Evolutionary conservation across 2,888 invertebrate genomes (phyloP).

Genomic region (Melanophora roralis): DNA sequence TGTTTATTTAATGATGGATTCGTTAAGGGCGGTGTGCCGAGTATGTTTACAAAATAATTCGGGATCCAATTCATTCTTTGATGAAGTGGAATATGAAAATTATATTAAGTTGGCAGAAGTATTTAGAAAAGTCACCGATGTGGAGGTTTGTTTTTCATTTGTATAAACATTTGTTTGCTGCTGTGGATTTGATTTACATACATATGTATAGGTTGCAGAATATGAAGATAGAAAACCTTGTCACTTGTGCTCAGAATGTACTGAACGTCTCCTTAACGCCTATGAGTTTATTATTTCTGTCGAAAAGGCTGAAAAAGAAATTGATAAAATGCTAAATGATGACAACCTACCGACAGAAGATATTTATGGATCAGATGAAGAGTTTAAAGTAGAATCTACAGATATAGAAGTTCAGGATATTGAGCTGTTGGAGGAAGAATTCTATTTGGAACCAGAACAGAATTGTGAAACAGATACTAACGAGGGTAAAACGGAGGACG

Average conservation of each 20-base stretch:
- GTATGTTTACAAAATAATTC: constrained; percentile 68
- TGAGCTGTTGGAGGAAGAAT: constrained; percentile 40
- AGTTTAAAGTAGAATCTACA: constrained; percentile 33
- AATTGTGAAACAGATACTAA: neutral
- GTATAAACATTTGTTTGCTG: too few relatives aligned
- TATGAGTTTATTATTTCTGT: constrained; percentile 70
- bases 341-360: constrained; percentile 4
- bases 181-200: too few relatives aligned
- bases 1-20: too few relatives aligned
- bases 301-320: constrained; percentile 67
- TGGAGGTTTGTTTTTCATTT: constrained; percentile 68
- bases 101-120: constrained; percentile 63
- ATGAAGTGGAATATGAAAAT: constrained; percentile 69
- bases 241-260: constrained; percentile 70
- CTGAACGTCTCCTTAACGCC: constrained; percentile 69
- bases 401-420: constrained; percentile 43
- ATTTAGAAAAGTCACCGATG: constrained; percentile 67
- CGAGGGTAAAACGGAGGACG: constrained; percentile 1
- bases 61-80: constrained; percentile 68
- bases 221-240: constrained; percentile 66
- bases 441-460: constrained; percentile 22
- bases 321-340: constrained; percentile 31
- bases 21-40: constrained; percentile 65
- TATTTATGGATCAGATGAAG: constrained; percentile 35
- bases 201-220: constrained; percentile 62